Percentiles rank a stretch among this genome's conserved stretches.
Evolutionary conservation across 1,140 invertebrate genomes (phyloP).

Genomic region (Latrodectus geometricus): DNA sequence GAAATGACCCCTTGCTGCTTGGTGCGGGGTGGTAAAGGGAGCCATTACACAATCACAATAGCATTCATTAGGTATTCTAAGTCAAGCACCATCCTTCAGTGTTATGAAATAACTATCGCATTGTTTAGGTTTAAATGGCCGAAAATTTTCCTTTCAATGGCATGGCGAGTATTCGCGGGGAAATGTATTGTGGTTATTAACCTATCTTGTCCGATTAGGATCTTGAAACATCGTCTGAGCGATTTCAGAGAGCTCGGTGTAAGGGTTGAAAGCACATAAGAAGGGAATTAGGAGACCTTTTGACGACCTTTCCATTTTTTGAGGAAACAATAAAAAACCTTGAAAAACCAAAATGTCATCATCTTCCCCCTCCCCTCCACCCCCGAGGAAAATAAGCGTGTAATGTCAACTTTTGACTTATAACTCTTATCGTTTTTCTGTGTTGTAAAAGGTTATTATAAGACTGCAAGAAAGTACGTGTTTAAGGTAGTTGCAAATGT

Average conservation of each 20-base stretch:
- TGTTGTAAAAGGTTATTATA: no score
- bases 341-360: not conserved
- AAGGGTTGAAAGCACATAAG: not conserved
- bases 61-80: slow-evolving; percentile 4
- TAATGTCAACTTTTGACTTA: no score
- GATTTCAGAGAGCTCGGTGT: no score
- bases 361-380: not conserved
- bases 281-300: not conserved
- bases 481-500: no score
- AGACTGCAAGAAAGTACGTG: no score
- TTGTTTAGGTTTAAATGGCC: not conserved
- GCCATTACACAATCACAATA: not conserved
- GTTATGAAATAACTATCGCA: not conserved
- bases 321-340: slow-evolving; percentile 4
- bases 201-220: no score
- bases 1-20: no score
- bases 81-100: not conserved
- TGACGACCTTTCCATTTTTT: not conserved
- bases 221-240: no score
- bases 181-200: no score
- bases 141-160: no score
- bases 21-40: not conserved
- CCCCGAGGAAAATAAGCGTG: not conserved
- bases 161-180: no score
- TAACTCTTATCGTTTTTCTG: no score